A percentile compares a stretch with the other conserved stretches of the same genome.
These are phyloP conservation scores for Apus apus DNA, from an alignment of 2,113 vertebrate species.

Conservation along the genomic window DNA sequence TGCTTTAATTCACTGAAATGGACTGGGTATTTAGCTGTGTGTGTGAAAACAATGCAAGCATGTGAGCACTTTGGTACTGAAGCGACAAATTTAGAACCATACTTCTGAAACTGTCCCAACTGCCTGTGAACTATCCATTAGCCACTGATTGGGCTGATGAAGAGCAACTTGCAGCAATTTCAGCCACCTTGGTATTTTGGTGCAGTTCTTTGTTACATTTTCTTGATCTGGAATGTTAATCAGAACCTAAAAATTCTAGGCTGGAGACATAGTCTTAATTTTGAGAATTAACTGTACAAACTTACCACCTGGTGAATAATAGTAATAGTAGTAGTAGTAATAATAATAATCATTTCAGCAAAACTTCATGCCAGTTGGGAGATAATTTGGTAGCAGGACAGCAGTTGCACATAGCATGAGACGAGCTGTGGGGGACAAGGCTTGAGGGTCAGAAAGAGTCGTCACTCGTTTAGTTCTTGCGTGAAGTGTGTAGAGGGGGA, in stretches of 20 bases:
- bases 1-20: background rate
- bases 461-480: background rate
- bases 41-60: background rate
- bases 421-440: background rate
- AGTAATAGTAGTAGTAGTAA: no score
- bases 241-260: background rate
- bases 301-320: background rate
- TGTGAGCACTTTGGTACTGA: background rate
- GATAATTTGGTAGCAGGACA: background rate
- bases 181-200: background rate
- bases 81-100: background rate
- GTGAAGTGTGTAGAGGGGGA: background rate
- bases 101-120: background rate
- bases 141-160: background rate
- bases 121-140: background rate
- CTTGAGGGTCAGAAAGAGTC: background rate
- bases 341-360: background rate
- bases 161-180: background rate
- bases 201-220: background rate
- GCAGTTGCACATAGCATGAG: accelerated
- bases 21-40: background rate
- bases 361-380: background rate
- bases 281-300: background rate
- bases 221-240: background rate
- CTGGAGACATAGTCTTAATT: background rate